Evolutionary conservation across 2,797 vertebrate species (phyloP).

Genomic region (Cossypha polioptera): DNA sequence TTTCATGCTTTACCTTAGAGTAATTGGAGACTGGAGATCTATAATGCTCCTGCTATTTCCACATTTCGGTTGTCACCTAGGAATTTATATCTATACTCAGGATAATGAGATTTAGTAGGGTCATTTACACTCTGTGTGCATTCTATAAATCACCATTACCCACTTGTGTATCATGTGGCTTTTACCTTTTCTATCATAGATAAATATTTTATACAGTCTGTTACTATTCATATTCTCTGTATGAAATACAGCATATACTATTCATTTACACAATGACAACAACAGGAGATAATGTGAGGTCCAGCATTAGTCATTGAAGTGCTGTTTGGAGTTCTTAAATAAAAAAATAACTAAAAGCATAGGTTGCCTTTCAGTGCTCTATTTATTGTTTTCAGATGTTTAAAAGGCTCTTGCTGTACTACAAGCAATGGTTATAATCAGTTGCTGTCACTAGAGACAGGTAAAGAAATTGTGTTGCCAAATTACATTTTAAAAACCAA

Average conservation of each 20-base stretch:
- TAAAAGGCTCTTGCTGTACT: not conserved
- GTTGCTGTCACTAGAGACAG: not conserved
- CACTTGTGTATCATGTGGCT: slow-evolving; percentile 2
- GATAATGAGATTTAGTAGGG: slow-evolving; percentile 64
- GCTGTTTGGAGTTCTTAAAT: slow-evolving; percentile 28
- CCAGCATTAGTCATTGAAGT: not conserved
- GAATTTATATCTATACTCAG: slow-evolving; percentile 69
- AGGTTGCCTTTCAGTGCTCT: not conserved
- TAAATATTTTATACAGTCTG: not conserved
- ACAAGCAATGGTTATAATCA: not conserved
- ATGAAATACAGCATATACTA: slow-evolving; percentile 10
- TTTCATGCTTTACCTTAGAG: slow-evolving; percentile 37
- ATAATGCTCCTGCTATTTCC: slow-evolving; percentile 49
- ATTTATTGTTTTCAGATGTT: not conserved
- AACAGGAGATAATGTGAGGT: not conserved
- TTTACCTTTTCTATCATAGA: slow-evolving; percentile 25
- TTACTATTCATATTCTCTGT: not conserved
- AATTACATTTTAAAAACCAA: not conserved
- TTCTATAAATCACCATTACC: slow-evolving; percentile 58
- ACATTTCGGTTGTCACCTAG: slow-evolving; percentile 56
- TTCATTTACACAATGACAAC: slow-evolving; percentile 8
- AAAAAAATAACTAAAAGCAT: not conserved
- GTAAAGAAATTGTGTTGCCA: not conserved
- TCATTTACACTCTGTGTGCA: slow-evolving; percentile 42
- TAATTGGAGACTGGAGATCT: slow-evolving; percentile 55